Evolutionary conservation across 2,888 invertebrate genomes (phyloP).

Genomic region (Ophion costatus): DNA sequence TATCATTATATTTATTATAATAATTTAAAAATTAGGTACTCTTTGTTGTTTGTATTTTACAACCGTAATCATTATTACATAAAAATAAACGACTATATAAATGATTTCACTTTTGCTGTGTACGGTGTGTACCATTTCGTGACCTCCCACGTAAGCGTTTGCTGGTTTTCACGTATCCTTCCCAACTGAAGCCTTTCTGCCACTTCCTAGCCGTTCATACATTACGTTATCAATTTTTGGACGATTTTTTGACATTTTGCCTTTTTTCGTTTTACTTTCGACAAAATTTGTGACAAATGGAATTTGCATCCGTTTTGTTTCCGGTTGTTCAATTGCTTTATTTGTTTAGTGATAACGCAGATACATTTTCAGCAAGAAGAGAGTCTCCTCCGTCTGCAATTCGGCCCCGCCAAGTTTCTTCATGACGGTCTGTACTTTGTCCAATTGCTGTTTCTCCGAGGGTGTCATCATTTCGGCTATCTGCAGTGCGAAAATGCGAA

Average conservation of each 20-base stretch:
- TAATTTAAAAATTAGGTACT: slow-evolving; percentile 83
- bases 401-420: slow-evolving; percentile 92
- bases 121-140: slow-evolving; percentile 32
- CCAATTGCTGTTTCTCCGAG: slow-evolving; percentile 91
- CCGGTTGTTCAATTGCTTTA: slow-evolving; percentile 6
- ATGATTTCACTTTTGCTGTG: slow-evolving; percentile 69
- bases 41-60: slow-evolving; percentile 84
- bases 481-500: slow-evolving; percentile 82
- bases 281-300: slow-evolving; percentile 11
- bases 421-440: slow-evolving; percentile 89
- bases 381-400: slow-evolving; percentile 91
- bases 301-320: neutral
- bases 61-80: slow-evolving; percentile 83
- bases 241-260: too few species aligned
- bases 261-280: too few species aligned
- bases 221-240: too few species aligned
- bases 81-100: slow-evolving; percentile 82
- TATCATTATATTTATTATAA: slow-evolving; percentile 83
- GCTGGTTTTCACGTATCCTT: too few species aligned
- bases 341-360: slow-evolving; percentile 85
- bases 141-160: neutral
- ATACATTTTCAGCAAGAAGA: slow-evolving; percentile 93
- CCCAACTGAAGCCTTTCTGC: too few species aligned
- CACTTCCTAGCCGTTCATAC: too few species aligned
- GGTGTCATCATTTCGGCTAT: slow-evolving; percentile 95